Evolutionary conservation across 2,113 vertebrate species (phyloP), one percentile per base, ranked within the genome.

Genomic region (Vulpes ferrilata): DNA sequence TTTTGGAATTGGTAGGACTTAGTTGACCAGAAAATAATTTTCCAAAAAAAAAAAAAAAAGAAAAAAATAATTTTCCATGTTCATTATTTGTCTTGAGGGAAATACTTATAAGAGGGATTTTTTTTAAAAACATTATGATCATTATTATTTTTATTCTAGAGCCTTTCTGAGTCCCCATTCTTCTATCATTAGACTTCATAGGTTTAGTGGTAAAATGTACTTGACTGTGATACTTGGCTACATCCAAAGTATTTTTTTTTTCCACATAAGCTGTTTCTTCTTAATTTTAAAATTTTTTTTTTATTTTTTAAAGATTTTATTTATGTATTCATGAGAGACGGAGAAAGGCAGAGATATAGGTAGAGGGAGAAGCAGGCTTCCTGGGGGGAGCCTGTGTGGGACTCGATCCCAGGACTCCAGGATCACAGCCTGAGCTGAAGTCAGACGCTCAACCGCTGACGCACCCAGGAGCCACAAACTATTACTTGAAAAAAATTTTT

Each of bases 1-100:
- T 73, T 83, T 96, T 95, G 59, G 90, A 95, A 90, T 81, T 94
- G 35, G 53, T 80, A 88, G 59, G 43, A 20, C 25, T 95, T 96
- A 88, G 69, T 95, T 91, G 82, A 79, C n/a, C 67, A 83, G 86
- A 30, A 97, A 88, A 65, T 35, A 9, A 57, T 92, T 93, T 96
- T 71, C 43, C 43, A 43, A 43, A 43, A 43, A 43, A 43, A 43
- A 43, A 43, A 43, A 43, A 43, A 38, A 38, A 38, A 38, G 38
- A 38, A 38, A 38, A 38, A 38, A 38, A 38, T 38, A 38, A 38
- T 38, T 38, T 38, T 71, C 32, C 76, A 71, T 73, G 55, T 64
- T 92, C 11, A 23, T n/a, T 91, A 25, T 88, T 96, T 97, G 89
- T 91, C 57, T 62, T 84, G 13, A 25, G 57, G 65, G 43, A 69